phyloP scores from a whole-genome alignment of 2,888 invertebrate species.

The Lasioglossum malachurum region DNA sequence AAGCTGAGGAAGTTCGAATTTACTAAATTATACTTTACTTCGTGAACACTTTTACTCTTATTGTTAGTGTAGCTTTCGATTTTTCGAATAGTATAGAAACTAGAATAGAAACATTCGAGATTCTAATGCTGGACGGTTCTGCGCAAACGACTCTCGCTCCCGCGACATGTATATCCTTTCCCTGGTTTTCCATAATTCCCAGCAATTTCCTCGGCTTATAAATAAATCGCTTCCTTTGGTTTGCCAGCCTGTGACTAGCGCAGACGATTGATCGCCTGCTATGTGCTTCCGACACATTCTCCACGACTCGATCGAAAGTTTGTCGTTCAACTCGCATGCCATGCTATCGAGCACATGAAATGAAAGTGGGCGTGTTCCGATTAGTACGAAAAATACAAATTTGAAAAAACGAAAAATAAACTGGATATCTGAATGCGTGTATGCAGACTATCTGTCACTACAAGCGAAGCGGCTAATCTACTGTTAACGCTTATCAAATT shows the following conservation, averaged over 20 bases:
- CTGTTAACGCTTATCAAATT: conserved; percentile 35
- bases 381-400: conserved; percentile 46
- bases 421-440: conserved; percentile 41
- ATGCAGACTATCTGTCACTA: conserved; percentile 63
- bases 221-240: conserved; percentile 19
- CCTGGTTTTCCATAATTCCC: conserved; percentile 39
- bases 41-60: neutral
- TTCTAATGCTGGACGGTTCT: neutral
- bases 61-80: neutral
- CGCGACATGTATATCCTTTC: conserved; percentile 18
- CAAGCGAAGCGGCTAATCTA: conserved; percentile 68
- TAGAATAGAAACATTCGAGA: too few species aligned
- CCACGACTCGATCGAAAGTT: conserved; percentile 37
- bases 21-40: neutral
- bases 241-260: conserved; percentile 16
- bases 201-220: conserved; percentile 27
- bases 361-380: conserved; percentile 39
- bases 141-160: conserved; percentile 25
- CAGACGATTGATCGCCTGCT: conserved; percentile 44
- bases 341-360: conserved; percentile 70
- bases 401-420: conserved; percentile 12
- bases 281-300: conserved; percentile 33
- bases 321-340: conserved; percentile 64
- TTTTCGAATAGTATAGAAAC: too few species aligned
- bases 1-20: neutral